Conservation (phyloP, 1,140 invertebrate genomes). For the Chlorops oryzae region DNA sequence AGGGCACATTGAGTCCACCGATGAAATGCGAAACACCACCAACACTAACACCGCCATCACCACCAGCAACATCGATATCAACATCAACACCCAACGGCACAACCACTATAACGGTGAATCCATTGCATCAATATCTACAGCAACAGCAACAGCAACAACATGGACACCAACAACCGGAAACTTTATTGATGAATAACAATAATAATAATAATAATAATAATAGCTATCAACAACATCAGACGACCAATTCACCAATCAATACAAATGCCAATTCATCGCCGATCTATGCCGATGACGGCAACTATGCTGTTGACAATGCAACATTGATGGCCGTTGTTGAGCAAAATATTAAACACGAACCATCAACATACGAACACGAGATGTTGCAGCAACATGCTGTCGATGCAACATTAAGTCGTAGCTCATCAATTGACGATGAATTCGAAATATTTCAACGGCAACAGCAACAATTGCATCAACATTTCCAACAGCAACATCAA, state of each 20-base stretch:
- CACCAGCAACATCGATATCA: slow-evolving; percentile 5
- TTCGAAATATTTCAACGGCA: slow-evolving; percentile 22
- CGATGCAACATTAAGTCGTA: slow-evolving; percentile 2
- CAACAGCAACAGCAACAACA: slow-evolving; percentile 13
- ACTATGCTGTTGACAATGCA: no score
- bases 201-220: neutral
- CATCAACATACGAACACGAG: no score
- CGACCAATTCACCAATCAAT: no score
- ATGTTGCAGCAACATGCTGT: slow-evolving; percentile 5
- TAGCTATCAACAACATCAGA: slow-evolving; percentile 10
- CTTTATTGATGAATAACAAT: neutral
- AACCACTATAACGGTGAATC: neutral
- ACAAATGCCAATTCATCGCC: no score
- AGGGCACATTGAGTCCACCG: no score
- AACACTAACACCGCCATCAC: slow-evolving; percentile 3
- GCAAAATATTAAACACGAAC: no score
- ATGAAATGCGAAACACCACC: slow-evolving; percentile 12
- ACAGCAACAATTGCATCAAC: slow-evolving; percentile 36
- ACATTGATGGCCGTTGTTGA: no score
- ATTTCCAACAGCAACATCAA: slow-evolving; percentile 35
- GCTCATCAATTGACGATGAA: slow-evolving; percentile 10
- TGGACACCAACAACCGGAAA: slow-evolving; percentile 4
- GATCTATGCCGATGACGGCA: no score
- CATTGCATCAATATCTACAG: neutral
- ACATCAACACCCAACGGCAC: neutral